A percentile compares a stretch with the other conserved stretches of the same genome.
Evolutionary conservation across 2,797 vertebrate genomes (phyloP).

Genomic region (Glossophaga mutica): DNA sequence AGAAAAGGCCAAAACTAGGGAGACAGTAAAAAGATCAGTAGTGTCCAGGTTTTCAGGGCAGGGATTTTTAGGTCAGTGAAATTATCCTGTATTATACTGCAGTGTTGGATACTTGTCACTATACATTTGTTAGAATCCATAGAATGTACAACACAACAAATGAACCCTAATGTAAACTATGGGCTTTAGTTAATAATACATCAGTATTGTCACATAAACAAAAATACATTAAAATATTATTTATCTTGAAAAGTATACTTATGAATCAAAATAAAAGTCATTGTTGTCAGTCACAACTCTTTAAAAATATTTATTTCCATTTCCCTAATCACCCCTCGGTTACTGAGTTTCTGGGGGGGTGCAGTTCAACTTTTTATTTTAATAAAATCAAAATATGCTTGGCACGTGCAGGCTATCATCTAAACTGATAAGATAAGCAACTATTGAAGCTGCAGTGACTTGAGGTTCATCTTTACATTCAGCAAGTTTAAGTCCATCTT

Average conservation of each 20-base stretch:
- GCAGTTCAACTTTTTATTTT: background rate
- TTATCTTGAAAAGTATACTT: background rate
- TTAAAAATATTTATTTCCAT: slow-evolving; percentile 21
- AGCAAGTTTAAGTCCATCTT: background rate
- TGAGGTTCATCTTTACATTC: background rate
- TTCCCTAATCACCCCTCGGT: background rate
- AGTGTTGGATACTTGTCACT: background rate
- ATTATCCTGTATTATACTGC: background rate
- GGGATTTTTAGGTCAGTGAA: background rate
- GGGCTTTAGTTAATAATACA: background rate
- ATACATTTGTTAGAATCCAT: background rate
- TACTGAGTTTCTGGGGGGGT: background rate
- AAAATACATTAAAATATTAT: background rate
- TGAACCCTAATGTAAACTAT: background rate
- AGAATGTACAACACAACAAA: background rate
- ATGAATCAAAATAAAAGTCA: slow-evolving; percentile 6
- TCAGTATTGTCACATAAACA: background rate
- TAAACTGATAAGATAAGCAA: background rate
- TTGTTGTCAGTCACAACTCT: background rate
- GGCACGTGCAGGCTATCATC: background rate
- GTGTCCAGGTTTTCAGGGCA: background rate
- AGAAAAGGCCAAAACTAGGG: background rate
- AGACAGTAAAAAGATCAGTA: background rate
- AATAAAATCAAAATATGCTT: background rate
- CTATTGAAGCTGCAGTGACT: background rate